Percentiles rank a stretch among this genome's conserved stretches.
phyloP scores from a whole-genome alignment of 30 jellyfish, hydroid and myxozoan genomes.

The Turritopsis dohrnii region DNA sequence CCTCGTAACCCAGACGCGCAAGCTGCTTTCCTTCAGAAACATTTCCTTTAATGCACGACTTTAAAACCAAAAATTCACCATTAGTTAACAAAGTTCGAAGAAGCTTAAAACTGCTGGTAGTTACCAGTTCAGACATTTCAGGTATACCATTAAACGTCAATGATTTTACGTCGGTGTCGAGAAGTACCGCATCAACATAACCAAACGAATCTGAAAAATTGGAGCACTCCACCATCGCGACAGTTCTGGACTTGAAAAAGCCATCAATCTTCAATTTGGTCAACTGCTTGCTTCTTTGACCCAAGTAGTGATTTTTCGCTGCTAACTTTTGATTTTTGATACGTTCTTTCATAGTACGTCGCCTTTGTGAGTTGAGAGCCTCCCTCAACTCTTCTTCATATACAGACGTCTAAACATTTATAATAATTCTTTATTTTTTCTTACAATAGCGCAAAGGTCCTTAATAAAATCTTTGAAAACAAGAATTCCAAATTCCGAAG shows the following conservation, averaged over 20 bases:
- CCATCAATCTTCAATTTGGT: background rate
- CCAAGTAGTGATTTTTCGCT: background rate
- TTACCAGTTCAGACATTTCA: background rate
- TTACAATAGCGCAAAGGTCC: no score
- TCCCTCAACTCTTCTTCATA: no score
- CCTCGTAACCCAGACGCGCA: no score
- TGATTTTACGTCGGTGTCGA: background rate
- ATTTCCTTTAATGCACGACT: no score
- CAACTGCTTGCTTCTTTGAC: background rate
- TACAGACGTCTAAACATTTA: no score
- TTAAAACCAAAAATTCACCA: background rate
- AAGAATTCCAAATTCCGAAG: no score
- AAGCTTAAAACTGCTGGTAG: background rate
- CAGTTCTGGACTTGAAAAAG: background rate
- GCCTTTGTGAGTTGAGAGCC: no score
- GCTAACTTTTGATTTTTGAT: no score
- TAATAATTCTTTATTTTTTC: no score
- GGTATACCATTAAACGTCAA: background rate
- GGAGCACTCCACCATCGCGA: background rate
- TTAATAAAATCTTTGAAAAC: no score
- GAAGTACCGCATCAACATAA: background rate
- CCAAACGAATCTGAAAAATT: constrained; percentile 8
- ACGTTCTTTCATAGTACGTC: no score
- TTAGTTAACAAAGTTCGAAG: background rate
- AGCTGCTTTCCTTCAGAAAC: no score